phyloP scores from a whole-genome alignment of 2,113 vertebrate genomes.

The Gallinago jamesoni region DNA sequence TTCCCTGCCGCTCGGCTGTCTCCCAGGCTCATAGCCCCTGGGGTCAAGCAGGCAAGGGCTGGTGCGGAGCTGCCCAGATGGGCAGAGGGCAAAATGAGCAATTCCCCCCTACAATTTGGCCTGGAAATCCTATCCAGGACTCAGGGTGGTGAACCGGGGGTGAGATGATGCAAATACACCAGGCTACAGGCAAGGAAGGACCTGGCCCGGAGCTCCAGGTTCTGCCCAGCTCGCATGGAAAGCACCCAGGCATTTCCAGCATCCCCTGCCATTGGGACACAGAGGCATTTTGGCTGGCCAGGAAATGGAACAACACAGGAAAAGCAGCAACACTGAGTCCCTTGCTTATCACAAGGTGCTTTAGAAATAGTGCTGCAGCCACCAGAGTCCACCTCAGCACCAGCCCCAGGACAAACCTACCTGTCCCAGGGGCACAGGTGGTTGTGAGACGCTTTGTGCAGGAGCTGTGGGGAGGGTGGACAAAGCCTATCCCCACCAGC shows the following conservation, averaged over 20 bases:
- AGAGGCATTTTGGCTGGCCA: background rate
- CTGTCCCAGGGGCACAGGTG: background rate
- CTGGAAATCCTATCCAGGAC: background rate
- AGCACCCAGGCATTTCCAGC: background rate
- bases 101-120: background rate
- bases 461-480: background rate
- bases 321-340: background rate
- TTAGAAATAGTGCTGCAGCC: background rate
- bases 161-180: background rate
- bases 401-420: background rate
- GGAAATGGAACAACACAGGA: background rate
- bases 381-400: rapidly evolving
- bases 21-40: background rate
- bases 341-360: rapidly evolving
- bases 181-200: background rate
- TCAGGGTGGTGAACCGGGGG: background rate
- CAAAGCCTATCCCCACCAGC: rapidly evolving
- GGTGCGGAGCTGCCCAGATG: background rate
- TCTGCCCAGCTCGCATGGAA: background rate
- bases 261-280: rapidly evolving
- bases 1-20: background rate
- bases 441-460: rapidly evolving
- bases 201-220: rapidly evolving
- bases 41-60: background rate
- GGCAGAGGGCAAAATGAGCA: background rate